Evolutionary conservation across 2,888 invertebrate genomes (phyloP), one percentile per base, ranked within the genome.

Genomic region (Chorisops tibialis): DNA sequence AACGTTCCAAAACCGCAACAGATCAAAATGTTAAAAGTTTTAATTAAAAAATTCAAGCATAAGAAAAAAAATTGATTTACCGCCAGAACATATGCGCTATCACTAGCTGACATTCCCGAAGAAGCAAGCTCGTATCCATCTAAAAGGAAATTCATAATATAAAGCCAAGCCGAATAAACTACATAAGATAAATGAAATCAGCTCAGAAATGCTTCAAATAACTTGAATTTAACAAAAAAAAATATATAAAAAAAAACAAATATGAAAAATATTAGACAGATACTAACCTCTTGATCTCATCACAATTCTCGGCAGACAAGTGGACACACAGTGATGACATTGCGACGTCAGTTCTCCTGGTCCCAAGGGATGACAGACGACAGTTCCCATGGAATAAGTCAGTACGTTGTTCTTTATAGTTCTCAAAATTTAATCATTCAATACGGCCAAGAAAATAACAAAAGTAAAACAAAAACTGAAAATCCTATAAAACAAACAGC

Each of bases 301-400:
- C 21, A 47, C 60, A 14, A 67, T 61, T 59, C 65, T 62, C 45
- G 68, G 68, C 45, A 70, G 63, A 59, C 69, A 69, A 22, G 61
- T 64, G 3, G 67, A 62, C 37, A 67, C 67, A 63, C 68, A 70
- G 22, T 63, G 65, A 62, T 68, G 66, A 66, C 68, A 70, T 39
- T 60, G 66, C 35, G 65, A 59, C 45, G 67, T 67, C 60, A 66
- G 60, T 64, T 70, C 67, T 52, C 41, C 65, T 35, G 67, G 66
- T 54, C 67, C 63, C 19, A 62, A 52, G 4, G 67, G 68, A 65
- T 69, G 69, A 38, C 69, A 69, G 21, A 69, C 67, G 19, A 68
- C 68, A 6, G 69, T 69, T 37, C 68, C 69, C 69, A 69, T 69
- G 51, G 48, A 47, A 18, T 18, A 16, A 35, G 4, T 35, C 11